phyloP scores from a whole-genome alignment of 2,113 vertebrate genomes.

The Phalacrocorax pelagicus region DNA sequence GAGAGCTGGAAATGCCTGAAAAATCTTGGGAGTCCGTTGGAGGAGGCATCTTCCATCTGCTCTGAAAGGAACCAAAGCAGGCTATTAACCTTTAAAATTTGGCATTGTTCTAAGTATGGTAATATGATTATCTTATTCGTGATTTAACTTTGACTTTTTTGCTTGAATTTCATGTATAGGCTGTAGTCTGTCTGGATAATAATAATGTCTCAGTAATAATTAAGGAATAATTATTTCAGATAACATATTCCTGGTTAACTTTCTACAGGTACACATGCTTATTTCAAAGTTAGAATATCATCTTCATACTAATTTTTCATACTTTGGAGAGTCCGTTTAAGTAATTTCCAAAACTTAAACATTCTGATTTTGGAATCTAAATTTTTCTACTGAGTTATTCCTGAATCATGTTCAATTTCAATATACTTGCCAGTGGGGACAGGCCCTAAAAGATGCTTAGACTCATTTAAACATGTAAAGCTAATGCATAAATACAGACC shows the following conservation, averaged over 20 bases:
- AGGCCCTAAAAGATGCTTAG: not conserved
- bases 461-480: not conserved
- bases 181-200: not conserved
- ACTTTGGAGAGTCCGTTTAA: not conserved
- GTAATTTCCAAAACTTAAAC: not conserved
- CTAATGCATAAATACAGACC: not conserved
- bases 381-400: not conserved
- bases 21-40: not conserved
- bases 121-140: not conserved
- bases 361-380: not conserved
- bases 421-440: not conserved
- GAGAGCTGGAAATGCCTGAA: not conserved
- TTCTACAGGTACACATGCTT: not conserved
- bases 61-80: not conserved
- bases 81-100: not conserved
- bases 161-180: not conserved
- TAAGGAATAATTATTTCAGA: not conserved
- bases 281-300: not conserved
- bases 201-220: not conserved
- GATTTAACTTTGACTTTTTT: not conserved
- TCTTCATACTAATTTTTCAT: not conserved
- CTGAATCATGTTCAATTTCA: not conserved
- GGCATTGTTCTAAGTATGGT: not conserved
- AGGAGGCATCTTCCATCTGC: not conserved
- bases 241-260: not conserved